Conservation (phyloP, 2,113 vertebrate genomes). For the Eleginops maclovinus region DNA sequence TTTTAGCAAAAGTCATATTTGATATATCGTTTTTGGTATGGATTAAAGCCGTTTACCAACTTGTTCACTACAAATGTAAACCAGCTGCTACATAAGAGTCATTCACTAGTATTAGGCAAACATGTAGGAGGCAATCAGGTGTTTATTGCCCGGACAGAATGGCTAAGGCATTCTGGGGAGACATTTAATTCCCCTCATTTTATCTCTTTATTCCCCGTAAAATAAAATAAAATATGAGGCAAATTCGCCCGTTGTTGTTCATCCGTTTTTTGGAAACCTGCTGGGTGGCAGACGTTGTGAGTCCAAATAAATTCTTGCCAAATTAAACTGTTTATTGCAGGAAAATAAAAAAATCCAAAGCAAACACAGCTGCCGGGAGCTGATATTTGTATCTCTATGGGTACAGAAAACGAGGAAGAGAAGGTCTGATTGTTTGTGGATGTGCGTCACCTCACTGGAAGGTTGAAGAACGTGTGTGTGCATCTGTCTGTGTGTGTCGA, state of each 20-base stretch:
- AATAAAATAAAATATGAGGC: conserved; percentile 30
- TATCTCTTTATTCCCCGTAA: neutral
- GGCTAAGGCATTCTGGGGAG: neutral
- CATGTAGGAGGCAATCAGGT: neutral
- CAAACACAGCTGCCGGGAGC: conserved; percentile 43
- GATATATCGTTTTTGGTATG: neutral
- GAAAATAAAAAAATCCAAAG: conserved; percentile 41
- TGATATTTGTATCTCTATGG: conserved; percentile 8
- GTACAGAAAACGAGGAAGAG: conserved; percentile 40
- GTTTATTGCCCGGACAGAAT: conserved; percentile 1
- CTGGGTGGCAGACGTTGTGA: neutral
- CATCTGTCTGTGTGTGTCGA: neutral
- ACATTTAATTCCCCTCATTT: neutral
- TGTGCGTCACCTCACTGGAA: conserved; percentile 47
- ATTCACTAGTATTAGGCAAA: conserved; percentile 19
- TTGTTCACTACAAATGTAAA: neutral
- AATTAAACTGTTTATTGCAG: conserved; percentile 36
- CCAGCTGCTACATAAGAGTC: conserved; percentile 7
- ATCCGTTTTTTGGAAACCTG: neutral
- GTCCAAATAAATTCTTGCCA: conserved; percentile 11
- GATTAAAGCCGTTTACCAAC: neutral
- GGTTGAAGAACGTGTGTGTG: conserved; percentile 7
- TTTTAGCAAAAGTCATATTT: conserved; percentile 3
- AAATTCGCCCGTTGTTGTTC: conserved; percentile 15
- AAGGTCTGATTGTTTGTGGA: conserved; percentile 28